These are phyloP conservation scores for Automeris io DNA, from an alignment of 2,888 invertebrate species.

Conservation along the genomic window DNA sequence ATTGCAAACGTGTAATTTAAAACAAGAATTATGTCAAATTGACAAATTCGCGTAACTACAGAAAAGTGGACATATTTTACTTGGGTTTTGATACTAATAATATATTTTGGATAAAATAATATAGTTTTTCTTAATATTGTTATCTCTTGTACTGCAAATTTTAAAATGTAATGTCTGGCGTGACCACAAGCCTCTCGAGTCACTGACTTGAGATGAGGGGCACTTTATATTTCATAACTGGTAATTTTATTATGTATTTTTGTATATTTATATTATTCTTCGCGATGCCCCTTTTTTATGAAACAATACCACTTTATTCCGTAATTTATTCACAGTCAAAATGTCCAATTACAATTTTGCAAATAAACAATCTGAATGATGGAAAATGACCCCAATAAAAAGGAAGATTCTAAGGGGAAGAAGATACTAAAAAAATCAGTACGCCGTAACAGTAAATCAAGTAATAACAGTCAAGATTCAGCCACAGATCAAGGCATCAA, in stretches of 20 bases:
- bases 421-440: constrained; percentile 62
- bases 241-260: constrained; percentile 18
- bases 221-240: constrained; percentile 40
- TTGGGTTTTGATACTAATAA: constrained; percentile 21
- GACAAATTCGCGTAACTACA: constrained; percentile 26
- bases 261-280: too few relatives aligned
- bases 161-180: constrained; percentile 42
- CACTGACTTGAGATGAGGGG: constrained; percentile 46
- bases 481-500: constrained; percentile 34
- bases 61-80: constrained; percentile 24
- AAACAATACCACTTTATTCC: too few relatives aligned
- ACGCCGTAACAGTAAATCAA: constrained; percentile 58
- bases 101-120: constrained; percentile 23
- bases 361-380: constrained; percentile 50
- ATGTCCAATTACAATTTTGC: constrained; percentile 42
- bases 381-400: constrained; percentile 72
- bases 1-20: constrained; percentile 16
- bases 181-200: constrained; percentile 36
- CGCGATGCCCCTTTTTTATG: too few relatives aligned
- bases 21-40: constrained; percentile 29
- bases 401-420: constrained; percentile 68
- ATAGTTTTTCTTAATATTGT: constrained; percentile 17
- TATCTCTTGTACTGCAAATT: constrained; percentile 24
- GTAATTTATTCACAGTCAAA: constrained; percentile 47
- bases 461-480: constrained; percentile 44